Evolutionary conservation across 2,888 invertebrate species (phyloP).

Genomic region (Agonopterix subpropinquella): DNA sequence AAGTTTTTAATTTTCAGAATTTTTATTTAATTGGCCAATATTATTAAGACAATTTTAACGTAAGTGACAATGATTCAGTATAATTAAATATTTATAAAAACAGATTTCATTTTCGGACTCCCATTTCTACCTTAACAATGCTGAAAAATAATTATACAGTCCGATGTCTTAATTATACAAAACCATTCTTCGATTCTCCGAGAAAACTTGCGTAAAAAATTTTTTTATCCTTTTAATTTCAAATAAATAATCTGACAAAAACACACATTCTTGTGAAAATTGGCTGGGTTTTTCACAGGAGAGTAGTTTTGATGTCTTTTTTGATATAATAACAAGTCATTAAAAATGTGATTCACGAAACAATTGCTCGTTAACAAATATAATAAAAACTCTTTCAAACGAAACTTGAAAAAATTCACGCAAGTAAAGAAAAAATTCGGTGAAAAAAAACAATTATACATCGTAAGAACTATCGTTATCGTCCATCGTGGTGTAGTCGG

Average conservation of each 20-base stretch:
- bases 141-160: slow-evolving; percentile 1
- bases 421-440: too few relatives aligned
- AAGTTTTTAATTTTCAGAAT: slow-evolving; percentile 4
- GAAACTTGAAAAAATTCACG: too few relatives aligned
- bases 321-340: background rate
- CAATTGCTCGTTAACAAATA: background rate
- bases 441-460: slow-evolving; percentile 29
- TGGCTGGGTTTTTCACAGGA: slow-evolving; percentile 55
- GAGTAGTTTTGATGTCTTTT: slow-evolving; percentile 19
- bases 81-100: background rate
- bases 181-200: too few relatives aligned
- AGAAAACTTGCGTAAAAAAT: background rate
- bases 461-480: slow-evolving; percentile 48
- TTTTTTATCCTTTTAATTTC: background rate
- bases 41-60: background rate
- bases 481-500: slow-evolving; percentile 35
- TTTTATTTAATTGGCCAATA: background rate
- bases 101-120: background rate
- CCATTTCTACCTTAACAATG: background rate
- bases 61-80: too few relatives aligned
- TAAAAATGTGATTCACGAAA: background rate
- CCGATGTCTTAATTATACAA: background rate
- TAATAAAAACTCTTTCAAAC: background rate
- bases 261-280: slow-evolving; percentile 46
- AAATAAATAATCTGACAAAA: background rate